Evolutionary conservation across 2,113 vertebrate genomes (phyloP), one percentile per base, ranked within the genome.

Genomic region (Baryphthengus martii): DNA sequence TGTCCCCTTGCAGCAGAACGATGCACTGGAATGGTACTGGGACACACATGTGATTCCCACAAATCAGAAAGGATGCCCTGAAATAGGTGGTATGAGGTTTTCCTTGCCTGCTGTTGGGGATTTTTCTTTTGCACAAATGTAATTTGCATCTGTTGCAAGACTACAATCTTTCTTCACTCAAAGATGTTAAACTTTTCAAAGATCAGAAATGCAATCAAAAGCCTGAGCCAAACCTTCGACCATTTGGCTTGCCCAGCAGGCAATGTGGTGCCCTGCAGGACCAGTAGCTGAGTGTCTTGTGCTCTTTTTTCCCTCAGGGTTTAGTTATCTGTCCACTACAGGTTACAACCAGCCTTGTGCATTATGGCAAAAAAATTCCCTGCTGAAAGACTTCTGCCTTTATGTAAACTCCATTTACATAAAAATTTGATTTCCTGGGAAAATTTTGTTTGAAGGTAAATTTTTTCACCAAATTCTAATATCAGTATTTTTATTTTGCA

Each of bases 251-350:
- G 16, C 26, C 42, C n/a, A 85, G 45, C 58, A 62, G 85, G 53
- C 9, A 44, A 39, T 4, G 2, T 0, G 0, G 18, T 73, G 44
- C 31, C 21, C 47, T 0, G 0, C 4, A n/a, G 74, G 40, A 75
- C 10, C 52, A 39, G 35, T 5, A 40, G 6, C 17, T 9, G 6
- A 4, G 17, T 81, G 40, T 59, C 24, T 24, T 1, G 1, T 37
- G 62, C 10, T 76, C 58, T 68, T 58, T 29, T 29, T 59, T 26
- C 5, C 23, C 28, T 82, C 37, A 28, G 20, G 10, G 31, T 63
- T 75, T 78, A 23, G 9, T 47, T 79, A 42, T 71, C 74, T 39
- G 24, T 85, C 25, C 12, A 29, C 29, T 47, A 40, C 0, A 3
- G 5, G 14, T 33, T 61, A 42, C 0, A 1, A 58, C 63, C 53